Base-by-base conservation (phyloP, 2,888 invertebrate genomes). In the Nomada ruficornis region DNA sequence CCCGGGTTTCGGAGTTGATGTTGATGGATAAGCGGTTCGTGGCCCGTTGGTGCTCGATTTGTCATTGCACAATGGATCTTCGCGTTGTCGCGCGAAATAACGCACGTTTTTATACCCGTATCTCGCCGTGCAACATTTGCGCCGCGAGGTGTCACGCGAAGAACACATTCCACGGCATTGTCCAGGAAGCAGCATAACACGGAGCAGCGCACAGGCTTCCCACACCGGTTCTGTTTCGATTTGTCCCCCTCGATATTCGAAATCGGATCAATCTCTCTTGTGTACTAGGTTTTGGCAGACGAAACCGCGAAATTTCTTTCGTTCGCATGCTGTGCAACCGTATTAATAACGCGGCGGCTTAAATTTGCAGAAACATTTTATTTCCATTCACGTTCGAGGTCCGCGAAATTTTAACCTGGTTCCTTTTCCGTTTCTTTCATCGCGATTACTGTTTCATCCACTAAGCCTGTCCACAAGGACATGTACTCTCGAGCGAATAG, bases 11-110 rank as follows among this genome's bases (percentile, higher is more conserved):
- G 29, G 72, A 11, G 23, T 65, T 47, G 91, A 90, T 91, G 88
- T 90, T 90, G 91, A 91, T 91, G 87, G 88, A 91, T 91, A 89
- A 87, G 80, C 85, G 81, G 78, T 77, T 84, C 72, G 84, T 83
- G 84, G 71, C 80, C 75, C 83, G 84, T 71, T 83, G 89, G 88
- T 88, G 85, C 81, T 82, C 90, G 88, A 92, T 92, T 91, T 91
- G 91, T 92, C 92, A 91, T 90, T 80, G 85, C 72, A 89, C 89
- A 89, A 90, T 88, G 86, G 87, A 87, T 64, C 74, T 73, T 36
- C 74, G 64, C 55, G 63, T 55, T 64, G 63, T 11, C 4, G 64
- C 44, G 36, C 62, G 77, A 59, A 54, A 71, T 67, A 60, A 54
- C 60, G 9, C 69, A 44, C 11, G 20, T 84, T 85, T 81, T 83